Evolutionary conservation across 1,140 invertebrate genomes (phyloP).

Genomic region (Cyphomyrmex costatus): DNA sequence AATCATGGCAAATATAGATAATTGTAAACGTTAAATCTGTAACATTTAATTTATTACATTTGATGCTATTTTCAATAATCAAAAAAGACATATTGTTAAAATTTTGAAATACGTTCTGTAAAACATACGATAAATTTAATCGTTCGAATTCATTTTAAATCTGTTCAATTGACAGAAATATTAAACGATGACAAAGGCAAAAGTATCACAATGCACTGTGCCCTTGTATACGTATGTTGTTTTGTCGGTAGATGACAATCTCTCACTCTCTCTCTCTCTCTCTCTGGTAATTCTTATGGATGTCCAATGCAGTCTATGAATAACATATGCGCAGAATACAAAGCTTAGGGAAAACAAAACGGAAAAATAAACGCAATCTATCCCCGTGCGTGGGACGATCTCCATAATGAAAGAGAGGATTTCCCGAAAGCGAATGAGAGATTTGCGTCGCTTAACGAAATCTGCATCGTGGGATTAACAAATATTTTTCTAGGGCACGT

Average conservation of each 20-base stretch:
- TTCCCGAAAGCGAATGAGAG: constrained; percentile 53
- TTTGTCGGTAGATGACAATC: constrained; percentile 7
- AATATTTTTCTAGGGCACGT: constrained; percentile 50
- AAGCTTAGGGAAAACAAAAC: constrained; percentile 33
- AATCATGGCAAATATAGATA: constrained; percentile 34
- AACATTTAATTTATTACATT: constrained; percentile 25
- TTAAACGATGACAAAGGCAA: constrained; percentile 15
- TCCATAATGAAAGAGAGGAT: constrained; percentile 58
- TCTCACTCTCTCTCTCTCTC: neutral
- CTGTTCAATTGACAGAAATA: constrained; percentile 19
- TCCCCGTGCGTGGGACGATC: constrained; percentile 1
- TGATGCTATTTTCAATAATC: constrained; percentile 3
- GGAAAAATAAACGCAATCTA: constrained; percentile 42
- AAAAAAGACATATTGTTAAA: neutral
- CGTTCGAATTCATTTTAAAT: constrained; percentile 24
- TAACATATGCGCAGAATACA: constrained; percentile 21
- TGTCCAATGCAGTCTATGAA: constrained; percentile 28
- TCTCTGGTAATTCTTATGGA: constrained; percentile 23
- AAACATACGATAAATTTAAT: constrained; percentile 26
- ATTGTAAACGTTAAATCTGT: neutral
- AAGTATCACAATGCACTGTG: constrained; percentile 15
- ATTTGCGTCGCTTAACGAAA: constrained; percentile 52
- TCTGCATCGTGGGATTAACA: constrained; percentile 59
- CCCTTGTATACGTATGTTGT: neutral
- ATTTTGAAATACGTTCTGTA: neutral